Evolutionary conservation across 2,797 vertebrate species (phyloP).

Genomic region (Rhinatrema bivittatum): DNA sequence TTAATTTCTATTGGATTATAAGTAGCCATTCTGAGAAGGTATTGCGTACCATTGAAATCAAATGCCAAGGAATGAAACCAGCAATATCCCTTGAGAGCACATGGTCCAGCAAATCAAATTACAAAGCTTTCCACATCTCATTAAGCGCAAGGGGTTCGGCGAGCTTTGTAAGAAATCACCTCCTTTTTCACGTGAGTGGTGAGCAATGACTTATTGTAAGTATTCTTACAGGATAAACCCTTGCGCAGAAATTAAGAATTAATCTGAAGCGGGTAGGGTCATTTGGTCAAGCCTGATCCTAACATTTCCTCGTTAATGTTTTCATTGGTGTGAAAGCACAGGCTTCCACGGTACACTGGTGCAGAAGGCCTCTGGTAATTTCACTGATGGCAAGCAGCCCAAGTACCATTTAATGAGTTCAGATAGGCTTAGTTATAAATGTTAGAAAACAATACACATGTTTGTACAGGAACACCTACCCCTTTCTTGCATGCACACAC

Average conservation of each 20-base stretch:
- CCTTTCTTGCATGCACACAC: no score
- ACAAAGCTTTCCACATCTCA: conserved; percentile 77
- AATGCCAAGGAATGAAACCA: conserved; percentile 73
- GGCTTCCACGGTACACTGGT: conserved; percentile 54
- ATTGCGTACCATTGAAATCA: conserved; percentile 78
- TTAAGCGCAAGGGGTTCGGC: conserved; percentile 74
- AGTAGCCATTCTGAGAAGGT: conserved; percentile 75
- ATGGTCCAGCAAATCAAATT: conserved; percentile 78
- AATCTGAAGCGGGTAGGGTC: conserved; percentile 66
- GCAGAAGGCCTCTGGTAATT: conserved; percentile 66
- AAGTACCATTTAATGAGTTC: conserved; percentile 63
- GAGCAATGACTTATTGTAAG: conserved; percentile 63
- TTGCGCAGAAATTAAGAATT: conserved; percentile 63
- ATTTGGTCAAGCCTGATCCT: conserved; percentile 62
- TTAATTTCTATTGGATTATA: conserved; percentile 85
- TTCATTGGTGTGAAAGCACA: conserved; percentile 59
- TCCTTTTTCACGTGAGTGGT: conserved; percentile 62
- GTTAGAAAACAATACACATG: conserved; percentile 56
- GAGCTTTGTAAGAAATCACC: conserved; percentile 72
- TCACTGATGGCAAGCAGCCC: conserved; percentile 60
- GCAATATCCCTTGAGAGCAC: conserved; percentile 68
- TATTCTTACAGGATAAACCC: conserved; percentile 60
- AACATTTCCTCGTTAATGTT: conserved; percentile 67
- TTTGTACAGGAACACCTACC: conserved; percentile 48
- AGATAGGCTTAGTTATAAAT: conserved; percentile 60